Evolutionary conservation across 92 coral and sea anemone species (phyloP).

Genomic region (Isaurus tuberculatus): DNA sequence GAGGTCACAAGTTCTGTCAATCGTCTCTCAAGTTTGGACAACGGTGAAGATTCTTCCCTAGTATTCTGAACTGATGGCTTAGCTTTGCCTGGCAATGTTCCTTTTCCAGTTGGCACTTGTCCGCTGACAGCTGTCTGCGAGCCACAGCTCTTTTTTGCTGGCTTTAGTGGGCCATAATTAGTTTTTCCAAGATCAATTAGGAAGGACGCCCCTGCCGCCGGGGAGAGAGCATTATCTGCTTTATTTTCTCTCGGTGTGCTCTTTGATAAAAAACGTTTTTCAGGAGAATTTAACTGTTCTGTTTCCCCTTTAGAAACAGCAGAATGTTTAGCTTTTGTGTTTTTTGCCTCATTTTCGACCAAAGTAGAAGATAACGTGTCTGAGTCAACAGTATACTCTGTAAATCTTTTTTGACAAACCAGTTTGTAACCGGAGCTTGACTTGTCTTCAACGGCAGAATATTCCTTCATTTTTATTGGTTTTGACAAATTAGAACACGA

Average conservation of each 20-base stretch:
- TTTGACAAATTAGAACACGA: slow-evolving; percentile 13
- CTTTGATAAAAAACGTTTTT: not conserved
- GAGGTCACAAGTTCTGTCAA: slow-evolving; percentile 21
- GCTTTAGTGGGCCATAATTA: slow-evolving; percentile 16
- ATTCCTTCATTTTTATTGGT: slow-evolving; percentile 24
- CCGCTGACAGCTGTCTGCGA: not conserved
- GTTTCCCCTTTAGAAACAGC: slow-evolving; percentile 11
- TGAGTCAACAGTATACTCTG: slow-evolving; percentile 17
- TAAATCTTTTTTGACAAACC: slow-evolving; percentile 14
- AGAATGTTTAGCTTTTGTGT: not conserved
- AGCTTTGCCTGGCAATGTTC: not conserved
- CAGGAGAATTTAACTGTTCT: not conserved
- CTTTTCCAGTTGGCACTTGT: not conserved
- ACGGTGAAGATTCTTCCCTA: not conserved
- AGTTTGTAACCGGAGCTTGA: slow-evolving; percentile 24
- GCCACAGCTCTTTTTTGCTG: not conserved
- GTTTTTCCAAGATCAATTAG: slow-evolving; percentile 36
- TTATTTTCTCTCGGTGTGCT: not conserved
- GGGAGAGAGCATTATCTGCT: not conserved
- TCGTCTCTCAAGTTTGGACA: slow-evolving; percentile 25
- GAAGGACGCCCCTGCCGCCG: not conserved
- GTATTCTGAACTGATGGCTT: not conserved
- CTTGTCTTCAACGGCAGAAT: slow-evolving; percentile 12
- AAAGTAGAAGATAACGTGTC: slow-evolving; percentile 10
- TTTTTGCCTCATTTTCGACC: slow-evolving; percentile 1